phyloP scores from a whole-genome alignment of 2,113 vertebrate species.

The Ceyx margarethae region DNA sequence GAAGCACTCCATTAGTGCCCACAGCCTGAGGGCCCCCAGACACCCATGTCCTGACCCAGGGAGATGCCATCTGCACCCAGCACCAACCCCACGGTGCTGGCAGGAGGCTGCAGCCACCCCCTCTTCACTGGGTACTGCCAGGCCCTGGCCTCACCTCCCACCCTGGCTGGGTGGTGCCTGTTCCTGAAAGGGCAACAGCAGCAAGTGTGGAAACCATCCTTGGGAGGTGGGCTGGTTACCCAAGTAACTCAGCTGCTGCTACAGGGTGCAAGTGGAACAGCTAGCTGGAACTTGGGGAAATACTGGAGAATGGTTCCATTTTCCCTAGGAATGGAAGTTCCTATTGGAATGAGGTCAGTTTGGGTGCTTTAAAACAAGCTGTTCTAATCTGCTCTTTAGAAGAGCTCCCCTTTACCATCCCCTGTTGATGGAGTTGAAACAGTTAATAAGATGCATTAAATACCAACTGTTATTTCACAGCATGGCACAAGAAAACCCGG shows the following conservation, averaged over 20 bases:
- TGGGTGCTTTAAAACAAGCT: background rate
- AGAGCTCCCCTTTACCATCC: background rate
- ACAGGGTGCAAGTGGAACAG: background rate
- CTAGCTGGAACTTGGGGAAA: background rate
- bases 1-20: background rate
- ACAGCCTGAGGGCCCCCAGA: background rate
- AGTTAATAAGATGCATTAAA: background rate
- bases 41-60: rapidly evolving
- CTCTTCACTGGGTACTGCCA: background rate
- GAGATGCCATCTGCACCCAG: background rate
- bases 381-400: background rate
- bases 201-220: background rate
- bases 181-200: background rate
- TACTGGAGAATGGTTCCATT: background rate
- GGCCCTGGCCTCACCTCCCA: background rate
- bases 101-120: background rate
- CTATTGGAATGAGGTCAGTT: background rate
- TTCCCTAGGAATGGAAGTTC: background rate
- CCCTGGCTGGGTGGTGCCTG: background rate
- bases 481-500: background rate
- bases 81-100: too few species aligned
- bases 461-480: background rate
- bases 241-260: background rate
- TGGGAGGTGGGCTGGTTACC: background rate
- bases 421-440: background rate